A percentile compares a stretch with the other conserved stretches of the same genome.
phyloP scores from a whole-genome alignment of 2,888 invertebrate genomes.

The Rhaphigaster nebulosa region DNA sequence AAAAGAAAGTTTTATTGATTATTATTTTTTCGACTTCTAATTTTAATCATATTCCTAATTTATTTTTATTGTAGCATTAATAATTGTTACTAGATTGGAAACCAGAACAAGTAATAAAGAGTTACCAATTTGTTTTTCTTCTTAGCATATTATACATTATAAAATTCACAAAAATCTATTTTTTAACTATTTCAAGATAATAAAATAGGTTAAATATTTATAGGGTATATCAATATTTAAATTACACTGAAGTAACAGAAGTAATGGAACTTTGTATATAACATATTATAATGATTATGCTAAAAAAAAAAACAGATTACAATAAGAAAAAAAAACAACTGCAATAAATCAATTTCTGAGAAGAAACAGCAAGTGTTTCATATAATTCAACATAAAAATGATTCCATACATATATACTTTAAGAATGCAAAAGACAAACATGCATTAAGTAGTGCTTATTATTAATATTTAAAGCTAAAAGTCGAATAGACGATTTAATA shows the following conservation, averaged over 20 bases:
- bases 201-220: no score
- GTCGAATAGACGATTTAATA: constrained; percentile 10
- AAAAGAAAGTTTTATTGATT: background rate
- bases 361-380: constrained; percentile 53
- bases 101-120: background rate
- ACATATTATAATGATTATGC: background rate
- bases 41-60: background rate
- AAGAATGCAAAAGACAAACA: constrained; percentile 52
- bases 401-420: constrained; percentile 12
- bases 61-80: background rate
- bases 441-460: constrained; percentile 51
- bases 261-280: background rate
- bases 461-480: constrained; percentile 47
- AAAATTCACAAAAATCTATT: no score
- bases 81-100: background rate
- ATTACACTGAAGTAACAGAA: background rate
- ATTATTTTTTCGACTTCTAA: background rate
- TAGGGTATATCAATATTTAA: no score
- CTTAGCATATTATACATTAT: no score
- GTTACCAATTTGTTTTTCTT: background rate
- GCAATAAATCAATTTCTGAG: background rate
- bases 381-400: background rate
- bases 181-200: no score
- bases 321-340: background rate
- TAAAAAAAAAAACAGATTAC: background rate